Conservation (phyloP, 2,797 vertebrate species). For the Picus viridis region DNA sequence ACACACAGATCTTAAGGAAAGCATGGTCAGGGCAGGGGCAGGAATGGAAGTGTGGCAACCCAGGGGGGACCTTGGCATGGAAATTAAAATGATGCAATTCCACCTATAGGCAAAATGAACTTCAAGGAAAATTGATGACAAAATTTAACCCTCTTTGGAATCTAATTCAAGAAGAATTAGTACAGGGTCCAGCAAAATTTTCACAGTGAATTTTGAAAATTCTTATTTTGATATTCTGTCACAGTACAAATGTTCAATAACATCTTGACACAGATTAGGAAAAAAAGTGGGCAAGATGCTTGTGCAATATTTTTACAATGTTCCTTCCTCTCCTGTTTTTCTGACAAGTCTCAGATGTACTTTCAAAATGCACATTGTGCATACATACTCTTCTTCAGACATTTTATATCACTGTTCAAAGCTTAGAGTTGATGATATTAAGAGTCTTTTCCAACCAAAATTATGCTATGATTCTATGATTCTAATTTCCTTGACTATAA, state of each 20-base stretch:
- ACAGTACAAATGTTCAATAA: background rate
- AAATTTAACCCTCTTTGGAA: background rate
- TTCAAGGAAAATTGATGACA: background rate
- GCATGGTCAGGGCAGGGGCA: accelerated
- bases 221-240: background rate
- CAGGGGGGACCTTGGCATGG: accelerated
- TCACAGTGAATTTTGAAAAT: background rate
- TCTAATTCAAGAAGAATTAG: background rate
- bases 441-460: too few species aligned
- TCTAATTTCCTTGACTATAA: conserved; percentile 31
- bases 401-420: conserved; percentile 5
- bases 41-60: accelerated
- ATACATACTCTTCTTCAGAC: conserved; percentile 4
- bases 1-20: background rate
- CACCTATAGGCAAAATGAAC: background rate
- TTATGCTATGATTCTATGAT: too few species aligned
- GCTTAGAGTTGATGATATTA: too few species aligned
- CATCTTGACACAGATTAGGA: background rate
- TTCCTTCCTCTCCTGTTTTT: background rate
- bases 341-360: background rate
- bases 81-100: background rate
- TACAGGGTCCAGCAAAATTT: background rate
- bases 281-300: background rate
- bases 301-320: background rate
- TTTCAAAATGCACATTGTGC: background rate